Percentiles rank a stretch among this genome's conserved stretches.
phyloP scores from a whole-genome alignment of 2,888 invertebrate genomes.

The Agriotes lineatus region DNA sequence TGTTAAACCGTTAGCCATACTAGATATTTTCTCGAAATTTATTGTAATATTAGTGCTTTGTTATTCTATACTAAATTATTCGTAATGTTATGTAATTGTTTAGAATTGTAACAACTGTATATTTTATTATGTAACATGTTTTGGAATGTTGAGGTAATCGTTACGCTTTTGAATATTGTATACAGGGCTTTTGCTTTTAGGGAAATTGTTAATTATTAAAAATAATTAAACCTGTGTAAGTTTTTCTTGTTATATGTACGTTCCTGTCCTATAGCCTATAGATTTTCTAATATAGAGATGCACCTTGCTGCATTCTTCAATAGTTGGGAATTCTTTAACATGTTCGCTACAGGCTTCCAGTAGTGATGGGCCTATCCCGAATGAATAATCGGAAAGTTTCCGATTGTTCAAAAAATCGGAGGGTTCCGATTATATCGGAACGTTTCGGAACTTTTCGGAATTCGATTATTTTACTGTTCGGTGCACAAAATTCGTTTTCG shows the following conservation, averaged over 20 bases:
- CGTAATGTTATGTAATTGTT: conserved; percentile 46
- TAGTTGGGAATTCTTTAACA: no score
- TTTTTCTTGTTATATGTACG: not conserved
- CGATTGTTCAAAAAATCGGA: no score
- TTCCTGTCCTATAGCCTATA: no score
- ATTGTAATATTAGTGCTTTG: conserved; percentile 29
- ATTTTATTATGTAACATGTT: conserved; percentile 56
- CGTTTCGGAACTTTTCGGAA: no score
- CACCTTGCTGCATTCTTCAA: no score
- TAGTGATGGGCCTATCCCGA: no score
- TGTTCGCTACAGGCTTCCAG: no score
- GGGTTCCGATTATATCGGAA: no score
- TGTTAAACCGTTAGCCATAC: conserved; percentile 29
- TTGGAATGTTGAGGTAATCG: conserved; percentile 61
- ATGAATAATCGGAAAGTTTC: no score
- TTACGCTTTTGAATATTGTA: conserved; percentile 58
- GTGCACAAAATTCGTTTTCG: no score
- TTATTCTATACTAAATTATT: conserved; percentile 40
- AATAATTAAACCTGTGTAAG: conserved; percentile 36
- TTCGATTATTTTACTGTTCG: no score
- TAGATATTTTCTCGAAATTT: conserved; percentile 20
- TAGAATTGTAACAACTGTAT: conserved; percentile 51
- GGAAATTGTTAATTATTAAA: conserved; percentile 59
- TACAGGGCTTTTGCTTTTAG: conserved; percentile 63
- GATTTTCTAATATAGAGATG: no score